Percentiles rank a stretch among this genome's conserved stretches.
phyloP scores from a whole-genome alignment of 1,140 invertebrate species.

The Oedothorax gibbosus region DNA sequence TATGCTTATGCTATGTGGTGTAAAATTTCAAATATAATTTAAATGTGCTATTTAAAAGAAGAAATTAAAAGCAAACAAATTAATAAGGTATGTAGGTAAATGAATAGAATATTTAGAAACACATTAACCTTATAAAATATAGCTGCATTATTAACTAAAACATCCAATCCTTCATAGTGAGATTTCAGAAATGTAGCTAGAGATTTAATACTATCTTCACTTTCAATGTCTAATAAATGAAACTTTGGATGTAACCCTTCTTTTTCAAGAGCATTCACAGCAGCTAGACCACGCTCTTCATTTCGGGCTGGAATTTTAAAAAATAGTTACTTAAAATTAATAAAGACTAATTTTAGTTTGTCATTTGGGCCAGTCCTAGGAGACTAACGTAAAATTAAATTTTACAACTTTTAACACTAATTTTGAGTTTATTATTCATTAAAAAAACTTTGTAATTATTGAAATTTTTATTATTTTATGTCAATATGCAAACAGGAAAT shows the following conservation, averaged over 20 bases:
- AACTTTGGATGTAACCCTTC: constrained; percentile 73
- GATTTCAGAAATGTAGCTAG: constrained; percentile 75
- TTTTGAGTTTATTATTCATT: too few relatives aligned
- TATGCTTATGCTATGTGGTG: too few relatives aligned
- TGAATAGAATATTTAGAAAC: neutral
- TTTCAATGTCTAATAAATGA: constrained; percentile 79
- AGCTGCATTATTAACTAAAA: constrained; percentile 87
- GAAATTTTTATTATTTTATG: too few relatives aligned
- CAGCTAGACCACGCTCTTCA: constrained; percentile 71
- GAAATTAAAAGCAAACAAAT: neutral
- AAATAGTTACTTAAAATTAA: neutral
- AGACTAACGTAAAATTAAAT: too few relatives aligned
- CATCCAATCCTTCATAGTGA: constrained; percentile 80
- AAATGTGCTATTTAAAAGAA: too few relatives aligned
- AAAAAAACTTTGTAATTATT: too few relatives aligned
- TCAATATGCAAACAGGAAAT: too few relatives aligned
- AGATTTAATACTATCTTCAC: constrained; percentile 72
- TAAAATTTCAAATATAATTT: too few relatives aligned
- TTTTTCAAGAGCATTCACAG: constrained; percentile 72
- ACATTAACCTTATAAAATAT: constrained; percentile 77
- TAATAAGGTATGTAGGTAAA: neutral
- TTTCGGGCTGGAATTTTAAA: constrained; percentile 70
- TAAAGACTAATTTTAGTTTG: neutral
- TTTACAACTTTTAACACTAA: too few relatives aligned
- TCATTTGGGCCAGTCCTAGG: neutral